Conservation (phyloP, 2,113 vertebrate species). For the Serilophus lunatus region DNA sequence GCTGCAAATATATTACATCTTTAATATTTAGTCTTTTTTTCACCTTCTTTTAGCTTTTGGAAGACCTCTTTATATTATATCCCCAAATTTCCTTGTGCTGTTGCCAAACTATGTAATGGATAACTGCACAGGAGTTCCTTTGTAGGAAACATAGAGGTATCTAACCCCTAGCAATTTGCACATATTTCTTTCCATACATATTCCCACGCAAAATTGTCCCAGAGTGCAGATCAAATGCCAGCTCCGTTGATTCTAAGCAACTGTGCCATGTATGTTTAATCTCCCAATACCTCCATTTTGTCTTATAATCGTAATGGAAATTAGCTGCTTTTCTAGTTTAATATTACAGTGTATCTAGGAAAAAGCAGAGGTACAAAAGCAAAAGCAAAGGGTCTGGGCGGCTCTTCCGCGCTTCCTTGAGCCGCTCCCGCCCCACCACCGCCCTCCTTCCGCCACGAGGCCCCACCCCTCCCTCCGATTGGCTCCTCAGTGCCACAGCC, state of each 20-base stretch:
- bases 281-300: not conserved
- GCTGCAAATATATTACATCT: not conserved
- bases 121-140: not conserved
- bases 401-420: no score
- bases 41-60: not conserved
- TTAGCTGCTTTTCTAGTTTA: not conserved
- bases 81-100: not conserved
- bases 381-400: rapidly evolving
- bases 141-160: not conserved
- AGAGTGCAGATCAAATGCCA: not conserved
- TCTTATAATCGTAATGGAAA: not conserved
- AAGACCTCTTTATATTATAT: not conserved
- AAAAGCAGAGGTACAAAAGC: not conserved
- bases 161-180: not conserved
- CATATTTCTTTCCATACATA: not conserved
- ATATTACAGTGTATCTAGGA: not conserved
- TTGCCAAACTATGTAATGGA: rapidly evolving
- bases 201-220: not conserved
- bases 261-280: rapidly evolving
- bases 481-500: no score
- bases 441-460: no score
- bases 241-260: not conserved
- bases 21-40: not conserved
- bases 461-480: no score
- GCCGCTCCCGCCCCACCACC: no score